Evolutionary conservation across 2,888 invertebrate genomes (phyloP).

Genomic region (Ceratothoa steindachneri): DNA sequence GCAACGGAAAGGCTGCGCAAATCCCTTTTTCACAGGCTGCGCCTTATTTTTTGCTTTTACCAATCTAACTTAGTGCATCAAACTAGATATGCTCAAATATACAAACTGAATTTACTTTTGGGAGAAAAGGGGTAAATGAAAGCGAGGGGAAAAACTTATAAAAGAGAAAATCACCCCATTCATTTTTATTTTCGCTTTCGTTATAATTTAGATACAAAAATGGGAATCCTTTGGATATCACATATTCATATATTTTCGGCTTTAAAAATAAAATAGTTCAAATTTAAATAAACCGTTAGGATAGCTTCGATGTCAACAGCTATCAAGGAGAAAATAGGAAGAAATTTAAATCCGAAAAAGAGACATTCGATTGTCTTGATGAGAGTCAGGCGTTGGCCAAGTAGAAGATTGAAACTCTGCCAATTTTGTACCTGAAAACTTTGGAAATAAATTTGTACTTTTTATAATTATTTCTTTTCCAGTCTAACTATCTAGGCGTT

Average conservation of each 20-base stretch:
- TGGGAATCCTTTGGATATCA: background rate
- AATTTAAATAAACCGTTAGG: background rate
- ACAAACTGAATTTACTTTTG: background rate
- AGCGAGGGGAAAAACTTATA: background rate
- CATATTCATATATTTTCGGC: background rate
- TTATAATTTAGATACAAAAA: background rate
- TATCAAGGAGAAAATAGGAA: slow-evolving; percentile 1
- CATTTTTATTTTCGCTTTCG: background rate
- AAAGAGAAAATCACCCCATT: background rate
- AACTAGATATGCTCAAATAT: slow-evolving; percentile 2
- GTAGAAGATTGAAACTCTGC: slow-evolving; percentile 6
- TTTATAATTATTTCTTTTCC: background rate
- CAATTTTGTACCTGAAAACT: slow-evolving; percentile 8
- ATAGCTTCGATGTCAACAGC: background rate
- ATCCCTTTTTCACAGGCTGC: background rate
- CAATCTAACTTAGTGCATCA: slow-evolving; percentile 11
- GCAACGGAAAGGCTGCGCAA: background rate
- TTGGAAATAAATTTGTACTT: background rate
- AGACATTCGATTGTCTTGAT: background rate
- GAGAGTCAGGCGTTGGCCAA: background rate
- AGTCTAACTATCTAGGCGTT: background rate
- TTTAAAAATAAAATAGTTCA: background rate
- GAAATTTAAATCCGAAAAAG: background rate
- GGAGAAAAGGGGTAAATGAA: no score
- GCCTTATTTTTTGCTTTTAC: background rate